Evolutionary conservation across 2,113 vertebrate genomes (phyloP).

Genomic region (human): DNA sequence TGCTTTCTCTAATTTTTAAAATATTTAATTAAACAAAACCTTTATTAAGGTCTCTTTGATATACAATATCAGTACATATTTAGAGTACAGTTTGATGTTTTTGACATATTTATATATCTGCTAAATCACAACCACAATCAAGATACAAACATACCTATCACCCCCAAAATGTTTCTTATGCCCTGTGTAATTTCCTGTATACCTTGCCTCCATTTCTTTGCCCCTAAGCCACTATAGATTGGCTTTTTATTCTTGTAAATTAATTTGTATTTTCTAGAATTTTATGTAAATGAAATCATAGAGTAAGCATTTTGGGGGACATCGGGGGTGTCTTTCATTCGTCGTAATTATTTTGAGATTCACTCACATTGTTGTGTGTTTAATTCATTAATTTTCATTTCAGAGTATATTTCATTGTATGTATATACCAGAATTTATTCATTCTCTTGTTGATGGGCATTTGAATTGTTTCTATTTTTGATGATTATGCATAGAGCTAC

Average conservation of each 20-base stretch:
- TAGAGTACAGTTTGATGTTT: neutral
- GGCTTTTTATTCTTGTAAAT: neutral
- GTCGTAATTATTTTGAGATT: neutral
- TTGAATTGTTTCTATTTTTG: neutral
- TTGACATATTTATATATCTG: no score
- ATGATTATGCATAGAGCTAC: neutral
- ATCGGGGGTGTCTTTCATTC: neutral
- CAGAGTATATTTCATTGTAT: neutral
- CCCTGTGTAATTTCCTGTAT: accelerated
- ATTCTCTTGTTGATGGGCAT: neutral
- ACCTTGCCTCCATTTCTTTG: neutral
- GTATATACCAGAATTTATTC: neutral
- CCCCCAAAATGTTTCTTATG: neutral
- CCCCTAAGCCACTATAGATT: no score
- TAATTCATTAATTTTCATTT: neutral
- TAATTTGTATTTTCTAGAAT: neutral
- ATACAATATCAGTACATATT: neutral
- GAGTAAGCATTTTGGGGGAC: neutral
- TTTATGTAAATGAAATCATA: neutral
- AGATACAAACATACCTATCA: neutral
- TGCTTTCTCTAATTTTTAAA: neutral
- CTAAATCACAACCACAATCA: neutral
- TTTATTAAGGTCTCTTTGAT: neutral
- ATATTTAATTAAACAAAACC: neutral
- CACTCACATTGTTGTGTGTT: neutral